Conservation (phyloP, 2,888 invertebrate genomes). For the Limnephilus rhombicus region DNA sequence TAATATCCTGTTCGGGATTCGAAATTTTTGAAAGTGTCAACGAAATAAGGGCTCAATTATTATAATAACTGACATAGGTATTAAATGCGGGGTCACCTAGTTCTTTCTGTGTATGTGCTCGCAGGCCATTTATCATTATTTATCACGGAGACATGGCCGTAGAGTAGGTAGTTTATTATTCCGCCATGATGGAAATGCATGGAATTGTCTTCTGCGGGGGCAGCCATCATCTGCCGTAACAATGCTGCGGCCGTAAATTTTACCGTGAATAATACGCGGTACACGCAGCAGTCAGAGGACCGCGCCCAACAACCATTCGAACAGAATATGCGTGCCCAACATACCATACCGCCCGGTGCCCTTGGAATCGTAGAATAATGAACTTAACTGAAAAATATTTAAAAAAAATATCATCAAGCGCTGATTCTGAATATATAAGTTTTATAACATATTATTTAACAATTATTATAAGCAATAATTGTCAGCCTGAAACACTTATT, state of each 20-base stretch:
- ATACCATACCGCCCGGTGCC: too few relatives aligned
- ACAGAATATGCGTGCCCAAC: neutral
- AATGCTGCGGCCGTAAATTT: constrained; percentile 13
- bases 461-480: too few relatives aligned
- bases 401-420: too few relatives aligned
- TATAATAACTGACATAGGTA: too few relatives aligned
- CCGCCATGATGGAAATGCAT: constrained; percentile 20
- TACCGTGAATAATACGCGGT: constrained; percentile 17
- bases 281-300: neutral
- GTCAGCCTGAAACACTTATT: too few relatives aligned
- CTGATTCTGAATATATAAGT: too few relatives aligned
- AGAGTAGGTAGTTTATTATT: constrained; percentile 22
- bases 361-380: neutral
- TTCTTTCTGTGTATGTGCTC: neutral
- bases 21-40: too few relatives aligned
- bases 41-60: too few relatives aligned
- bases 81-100: neutral
- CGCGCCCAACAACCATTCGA: neutral
- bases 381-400: too few relatives aligned
- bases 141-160: neutral
- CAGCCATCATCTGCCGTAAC: constrained; percentile 21
- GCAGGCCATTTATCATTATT: constrained; percentile 17
- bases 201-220: constrained; percentile 29
- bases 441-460: too few relatives aligned
- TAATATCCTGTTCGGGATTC: too few relatives aligned